Evolutionary conservation across 2,797 vertebrate genomes (phyloP).

Genomic region (Enteromius fasciolatus): DNA sequence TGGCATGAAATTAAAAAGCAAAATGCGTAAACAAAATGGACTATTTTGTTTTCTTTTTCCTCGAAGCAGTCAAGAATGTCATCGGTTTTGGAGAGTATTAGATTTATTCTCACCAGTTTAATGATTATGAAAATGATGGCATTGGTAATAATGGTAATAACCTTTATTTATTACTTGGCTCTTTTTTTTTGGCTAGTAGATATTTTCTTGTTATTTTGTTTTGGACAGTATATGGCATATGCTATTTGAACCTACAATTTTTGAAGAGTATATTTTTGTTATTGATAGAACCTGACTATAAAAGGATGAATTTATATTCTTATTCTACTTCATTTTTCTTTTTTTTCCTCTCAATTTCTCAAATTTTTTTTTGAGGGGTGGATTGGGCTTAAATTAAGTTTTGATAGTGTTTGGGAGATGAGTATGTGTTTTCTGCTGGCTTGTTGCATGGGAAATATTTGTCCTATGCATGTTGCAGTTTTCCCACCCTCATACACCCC

Average conservation of each 20-base stretch:
- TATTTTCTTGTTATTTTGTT: slow-evolving; percentile 59
- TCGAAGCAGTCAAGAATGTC: slow-evolving; percentile 74
- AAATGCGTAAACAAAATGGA: slow-evolving; percentile 83
- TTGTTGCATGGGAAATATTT: slow-evolving; percentile 51
- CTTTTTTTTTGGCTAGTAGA: slow-evolving; percentile 57
- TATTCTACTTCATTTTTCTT: slow-evolving; percentile 29
- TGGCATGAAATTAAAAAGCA: slow-evolving; percentile 78
- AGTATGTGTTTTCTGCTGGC: slow-evolving; percentile 39
- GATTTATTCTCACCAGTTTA: slow-evolving; percentile 68
- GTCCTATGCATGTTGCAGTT: slow-evolving; percentile 50
- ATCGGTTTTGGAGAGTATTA: slow-evolving; percentile 73
- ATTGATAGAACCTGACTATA: slow-evolving; percentile 53
- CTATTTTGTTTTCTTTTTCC: slow-evolving; percentile 79
- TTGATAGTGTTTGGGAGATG: slow-evolving; percentile 63
- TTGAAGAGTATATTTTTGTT: slow-evolving; percentile 64
- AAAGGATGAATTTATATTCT: slow-evolving; percentile 53
- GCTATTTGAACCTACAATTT: slow-evolving; percentile 66
- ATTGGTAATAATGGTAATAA: slow-evolving; percentile 56
- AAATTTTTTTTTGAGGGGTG: slow-evolving; percentile 27
- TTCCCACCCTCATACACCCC: slow-evolving; percentile 41
- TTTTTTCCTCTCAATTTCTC: background rate
- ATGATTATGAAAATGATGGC: slow-evolving; percentile 48
- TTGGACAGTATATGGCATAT: slow-evolving; percentile 62
- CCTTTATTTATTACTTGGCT: slow-evolving; percentile 43
- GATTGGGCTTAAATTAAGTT: slow-evolving; percentile 62